Base-by-base conservation (phyloP, 2,113 vertebrate genomes). In the Onychostruthus taczanowskii region DNA sequence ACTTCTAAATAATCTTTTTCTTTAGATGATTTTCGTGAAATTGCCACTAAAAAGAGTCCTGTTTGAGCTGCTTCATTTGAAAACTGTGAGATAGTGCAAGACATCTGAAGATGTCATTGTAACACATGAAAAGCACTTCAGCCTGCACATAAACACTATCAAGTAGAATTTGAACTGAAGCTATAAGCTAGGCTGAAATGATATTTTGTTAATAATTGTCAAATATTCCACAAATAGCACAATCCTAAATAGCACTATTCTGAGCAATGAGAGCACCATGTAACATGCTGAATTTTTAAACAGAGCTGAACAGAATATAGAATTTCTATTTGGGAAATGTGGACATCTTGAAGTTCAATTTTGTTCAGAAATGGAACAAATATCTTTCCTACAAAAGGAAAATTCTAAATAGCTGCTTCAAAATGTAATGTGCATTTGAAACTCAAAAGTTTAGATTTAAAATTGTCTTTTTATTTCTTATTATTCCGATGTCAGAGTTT, bases 151-250 rank as follows among this genome's bases (percentile, higher is more conserved):
- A 96, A 96, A 95, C 94, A 92, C 79, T 88, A 91, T 95, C 90
- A 96, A 93, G 83, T 43, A 69, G 90, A 87, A 90, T 94, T 80
- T 84, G 46, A 95, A 84, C 89, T 90, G 95, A 96, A 94, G 93
- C 93, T 96, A 96, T 94, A 95, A 95, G 92, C 83, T 74, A 72
- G 68, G 74, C 69, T 96, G 96, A 97, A 96, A 95, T 88, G 86
- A 96, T 96, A 94, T 91, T 95, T 96, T 95, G 91, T 90, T 96
- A 95, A 95, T 95, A 94, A 95, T 96, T 97, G 92, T 95, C 96
- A 95, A 90, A 95, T 94, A 93, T 66, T 96, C 85, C 83, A 82
- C 90, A 94, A 95, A 96, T 95, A 93, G 91, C 85, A 90, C 93
- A 93, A 78, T 91, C 89, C 69, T 86, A 90, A 95, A 95, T 90